Evolutionary conservation across 2,888 invertebrate genomes (phyloP), one percentile per base, ranked within the genome.

Genomic region (Lasioglossum zephyrum): DNA sequence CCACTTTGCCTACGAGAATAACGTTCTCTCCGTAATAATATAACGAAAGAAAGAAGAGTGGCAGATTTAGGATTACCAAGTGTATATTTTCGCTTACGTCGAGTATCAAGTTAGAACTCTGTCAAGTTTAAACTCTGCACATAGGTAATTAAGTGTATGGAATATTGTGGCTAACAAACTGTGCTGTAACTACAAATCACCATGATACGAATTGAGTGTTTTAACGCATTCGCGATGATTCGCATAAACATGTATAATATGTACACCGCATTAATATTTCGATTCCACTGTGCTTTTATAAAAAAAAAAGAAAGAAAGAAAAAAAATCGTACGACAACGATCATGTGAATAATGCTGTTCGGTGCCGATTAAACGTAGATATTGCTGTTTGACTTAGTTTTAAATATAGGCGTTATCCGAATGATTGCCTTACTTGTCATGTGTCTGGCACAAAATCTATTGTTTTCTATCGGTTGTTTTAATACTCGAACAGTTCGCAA

Each of bases 131-230:
- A 63, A 39, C 69, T 69, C 39, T 69, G 69, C 69, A 16, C 22
- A 69, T 69, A 69, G 36, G 36, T 36, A 36, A 66, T 36, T 39
- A 69, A 63, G 39, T 39, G 22, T 69, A 39, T 22, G 22, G 18
- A 69, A n/a, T 78, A 57, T 70, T 79, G 85, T 85, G 82, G 79
- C 85, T 85, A 83, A 85, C 83, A 79, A 76, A 53, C 66, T 9
- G 73, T 73, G n/a, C 53, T 63, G 41, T 75, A 22, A 39, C 76
- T 84, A 16, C 77, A 36, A 80, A 74, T 79, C 57, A 79, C 74
- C 60, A 44, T 31, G 36, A 26, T 57, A 44, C 66, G 70, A 66
- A 77, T 41, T 73, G 53, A 69, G 66, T 81, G 53, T 81, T 26
- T 44, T 36, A 63, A 73, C 22, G 66, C 74, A 69, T 31, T 26